Evolutionary conservation across 2,113 vertebrate species (phyloP).

Genomic region (Sceloporus undulatus): DNA sequence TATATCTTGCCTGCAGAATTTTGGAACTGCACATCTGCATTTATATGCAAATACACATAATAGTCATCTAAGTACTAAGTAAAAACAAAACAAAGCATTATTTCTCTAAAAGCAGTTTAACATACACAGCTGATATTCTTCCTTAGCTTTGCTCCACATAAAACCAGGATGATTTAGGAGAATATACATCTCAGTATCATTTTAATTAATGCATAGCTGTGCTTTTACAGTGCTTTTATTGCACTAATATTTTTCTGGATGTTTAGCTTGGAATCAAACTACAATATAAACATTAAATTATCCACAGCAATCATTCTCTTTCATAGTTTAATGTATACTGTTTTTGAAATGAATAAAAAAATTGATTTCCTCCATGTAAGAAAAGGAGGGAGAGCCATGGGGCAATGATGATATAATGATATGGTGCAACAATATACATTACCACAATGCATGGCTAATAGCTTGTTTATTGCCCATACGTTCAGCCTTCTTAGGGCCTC

Average conservation of each 20-base stretch:
- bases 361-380: constrained; percentile 71
- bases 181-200: constrained; percentile 44
- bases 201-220: constrained; percentile 60
- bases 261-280: constrained; percentile 68
- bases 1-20: constrained; percentile 25
- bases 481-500: constrained; percentile 66
- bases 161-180: constrained; percentile 49
- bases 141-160: constrained; percentile 46
- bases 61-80: background rate
- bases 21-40: background rate
- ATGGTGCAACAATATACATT: constrained; percentile 72
- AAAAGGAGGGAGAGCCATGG: constrained; percentile 54
- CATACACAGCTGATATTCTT: constrained; percentile 45
- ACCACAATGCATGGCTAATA: constrained; percentile 71
- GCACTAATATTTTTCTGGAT: constrained; percentile 59
- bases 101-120: constrained; percentile 46
- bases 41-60: background rate
- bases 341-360: constrained; percentile 62
- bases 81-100: constrained; percentile 38
- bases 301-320: constrained; percentile 65
- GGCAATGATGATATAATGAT: constrained; percentile 78
- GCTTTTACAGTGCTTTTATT: constrained; percentile 63
- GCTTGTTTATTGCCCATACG: constrained; percentile 72
- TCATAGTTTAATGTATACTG: constrained; percentile 65
- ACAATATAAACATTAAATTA: constrained; percentile 78